A percentile compares a stretch with the other conserved stretches of the same genome.
Evolutionary conservation across 2,888 invertebrate species (phyloP).

Genomic region (Trissolcus japonicus): DNA sequence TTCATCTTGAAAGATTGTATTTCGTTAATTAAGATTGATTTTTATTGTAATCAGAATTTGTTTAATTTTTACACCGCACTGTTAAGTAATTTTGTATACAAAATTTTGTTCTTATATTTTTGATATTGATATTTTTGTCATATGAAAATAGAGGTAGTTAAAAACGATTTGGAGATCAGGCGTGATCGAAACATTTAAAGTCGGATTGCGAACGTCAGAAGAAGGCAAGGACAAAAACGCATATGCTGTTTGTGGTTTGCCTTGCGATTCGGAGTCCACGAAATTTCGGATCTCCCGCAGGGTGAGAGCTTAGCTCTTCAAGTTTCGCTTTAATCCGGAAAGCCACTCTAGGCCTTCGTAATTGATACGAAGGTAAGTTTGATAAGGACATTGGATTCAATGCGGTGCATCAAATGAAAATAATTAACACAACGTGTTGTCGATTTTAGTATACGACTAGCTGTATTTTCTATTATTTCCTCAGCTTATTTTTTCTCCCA

Average conservation of each 20-base stretch:
- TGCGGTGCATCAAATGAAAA: slow-evolving; percentile 41
- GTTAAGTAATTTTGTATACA: too few relatives aligned
- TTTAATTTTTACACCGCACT: too few relatives aligned
- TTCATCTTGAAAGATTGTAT: too few relatives aligned
- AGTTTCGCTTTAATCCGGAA: slow-evolving; percentile 76
- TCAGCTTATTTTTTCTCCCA: too few relatives aligned
- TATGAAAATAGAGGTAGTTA: too few relatives aligned
- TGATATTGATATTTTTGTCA: too few relatives aligned
- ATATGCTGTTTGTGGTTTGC: slow-evolving; percentile 19
- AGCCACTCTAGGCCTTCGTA: slow-evolving; percentile 73
- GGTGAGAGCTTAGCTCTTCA: slow-evolving; percentile 69
- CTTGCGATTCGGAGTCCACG: slow-evolving; percentile 59
- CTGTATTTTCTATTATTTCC: too few relatives aligned
- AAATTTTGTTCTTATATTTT: too few relatives aligned
- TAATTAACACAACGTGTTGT: slow-evolving; percentile 6
- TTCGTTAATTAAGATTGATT: too few relatives aligned
- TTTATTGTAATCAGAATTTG: too few relatives aligned
- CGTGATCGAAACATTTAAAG: background rate
- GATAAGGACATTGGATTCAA: slow-evolving; percentile 51
- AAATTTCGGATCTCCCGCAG: slow-evolving; percentile 68
- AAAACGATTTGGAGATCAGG: too few relatives aligned
- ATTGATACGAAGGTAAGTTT: slow-evolving; percentile 72
- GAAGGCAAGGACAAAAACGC: slow-evolving; percentile 42
- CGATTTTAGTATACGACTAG: too few relatives aligned
- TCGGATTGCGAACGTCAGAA: slow-evolving; percentile 2